Percentiles rank a stretch among this genome's conserved stretches.
These are phyloP conservation scores for Meloidogyne floridensis DNA, from an alignment of 1,140 invertebrate species.

Conservation along the genomic window DNA sequence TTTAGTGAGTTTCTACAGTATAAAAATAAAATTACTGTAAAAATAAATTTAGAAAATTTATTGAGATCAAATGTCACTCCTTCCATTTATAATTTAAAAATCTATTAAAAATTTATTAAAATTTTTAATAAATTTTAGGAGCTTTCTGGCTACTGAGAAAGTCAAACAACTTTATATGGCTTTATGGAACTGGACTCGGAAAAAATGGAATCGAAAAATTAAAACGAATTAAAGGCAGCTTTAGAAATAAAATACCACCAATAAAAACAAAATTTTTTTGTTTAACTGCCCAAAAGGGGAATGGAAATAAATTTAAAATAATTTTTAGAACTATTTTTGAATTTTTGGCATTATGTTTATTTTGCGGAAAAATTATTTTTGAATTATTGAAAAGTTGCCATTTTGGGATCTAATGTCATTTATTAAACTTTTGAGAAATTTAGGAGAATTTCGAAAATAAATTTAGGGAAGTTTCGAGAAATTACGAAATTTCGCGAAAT, in stretches of 20 bases:
- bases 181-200: background rate
- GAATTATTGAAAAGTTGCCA: too few species aligned
- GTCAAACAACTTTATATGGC: background rate
- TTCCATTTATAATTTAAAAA: too few species aligned
- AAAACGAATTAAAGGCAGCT: background rate
- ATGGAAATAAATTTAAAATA: background rate
- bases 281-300: background rate
- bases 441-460: too few species aligned
- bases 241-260: background rate
- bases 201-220: background rate
- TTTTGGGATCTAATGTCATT: too few species aligned
- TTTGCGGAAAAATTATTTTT: too few species aligned
- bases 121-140: slow-evolving; percentile 65
- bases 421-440: too few species aligned
- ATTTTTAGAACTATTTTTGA: background rate
- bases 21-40: background rate
- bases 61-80: too few species aligned
- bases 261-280: background rate
- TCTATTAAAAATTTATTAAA: background rate
- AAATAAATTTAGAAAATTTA: too few species aligned
- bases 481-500: too few species aligned
- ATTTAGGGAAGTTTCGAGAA: too few species aligned
- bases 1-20: too few species aligned
- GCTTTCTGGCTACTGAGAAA: slow-evolving; percentile 84
- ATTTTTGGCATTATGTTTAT: background rate